Evolutionary conservation across 2,113 vertebrate genomes (phyloP), one percentile per base, ranked within the genome.

Genomic region (Bufo gargarizans): DNA sequence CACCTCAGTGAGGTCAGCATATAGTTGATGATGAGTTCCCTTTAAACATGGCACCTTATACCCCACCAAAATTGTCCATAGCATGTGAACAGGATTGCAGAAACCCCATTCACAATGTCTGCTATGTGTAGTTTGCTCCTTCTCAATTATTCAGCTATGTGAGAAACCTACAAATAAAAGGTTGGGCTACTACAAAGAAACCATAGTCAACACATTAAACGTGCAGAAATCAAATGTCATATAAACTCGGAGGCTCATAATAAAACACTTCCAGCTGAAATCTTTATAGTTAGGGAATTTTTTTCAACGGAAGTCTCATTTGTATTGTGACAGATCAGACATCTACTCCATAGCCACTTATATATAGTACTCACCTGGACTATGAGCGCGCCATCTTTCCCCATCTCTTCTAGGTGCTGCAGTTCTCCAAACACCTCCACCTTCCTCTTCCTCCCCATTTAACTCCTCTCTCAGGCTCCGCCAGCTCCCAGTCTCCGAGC

Each of bases 401-500:
- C 95, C 94, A 49, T 99, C 97, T 90, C 96, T 92, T 43, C 96
- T 95, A 55, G 95, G 95, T 77, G 97, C 97, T 67, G 87, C 81
- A 49, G 82, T 84, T 78, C 96, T 92, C 98, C 97, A 97, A 79
- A 95, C 96, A 93, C 96, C 96, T 84, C 95, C 97, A 93, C 96
- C 96, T 79, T 98, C 97, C 91, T 97, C 96, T 77, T 97, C 97
- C 93, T 99, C 98, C 91, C 98, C 98, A 19, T 98, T 99, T 90
- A 97, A 97, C 81, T 99, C 97, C 87, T 99, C 98, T 77, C 98
- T 96, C 91, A 96, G 95, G 89, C 95, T 95, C 59, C 98, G 97
- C 98, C 98, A 99, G 92, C 98, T 99, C 92, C 97, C 98, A 90
- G 97, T 98, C 94, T 98, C 98, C 76, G 97, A 96, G 47, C 98